Conservation (phyloP, 2,113 vertebrate genomes). For the Stictonetta naevosa region DNA sequence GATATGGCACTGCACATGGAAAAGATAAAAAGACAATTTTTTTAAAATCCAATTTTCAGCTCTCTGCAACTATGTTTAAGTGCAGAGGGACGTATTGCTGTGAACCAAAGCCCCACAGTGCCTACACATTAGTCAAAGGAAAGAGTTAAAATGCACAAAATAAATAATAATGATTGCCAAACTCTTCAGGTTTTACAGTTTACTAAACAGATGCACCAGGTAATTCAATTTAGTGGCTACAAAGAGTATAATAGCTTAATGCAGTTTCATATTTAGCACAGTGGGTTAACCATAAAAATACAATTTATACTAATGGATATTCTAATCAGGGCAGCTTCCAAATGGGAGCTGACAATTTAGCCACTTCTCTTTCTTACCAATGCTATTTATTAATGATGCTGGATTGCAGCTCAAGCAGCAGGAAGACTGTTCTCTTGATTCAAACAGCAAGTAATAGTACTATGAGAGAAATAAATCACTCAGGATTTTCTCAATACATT, state of each 20-base stretch:
- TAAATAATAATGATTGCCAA: conserved; percentile 9
- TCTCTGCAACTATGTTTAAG: not conserved
- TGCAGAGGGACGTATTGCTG: not conserved
- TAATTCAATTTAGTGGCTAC: conserved; percentile 4
- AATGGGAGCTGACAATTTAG: conserved; percentile 27
- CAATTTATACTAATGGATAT: conserved; percentile 35
- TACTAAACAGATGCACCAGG: conserved; percentile 54
- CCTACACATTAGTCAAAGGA: not conserved
- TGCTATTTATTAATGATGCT: conserved; percentile 25
- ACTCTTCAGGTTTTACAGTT: conserved; percentile 15
- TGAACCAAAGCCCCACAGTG: not conserved
- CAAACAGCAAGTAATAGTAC: not conserved
- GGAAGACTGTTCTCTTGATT: conserved; percentile 1
- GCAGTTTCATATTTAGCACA: not conserved
- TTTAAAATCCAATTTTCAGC: not conserved
- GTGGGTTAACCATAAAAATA: conserved; percentile 27
- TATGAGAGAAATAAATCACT: not conserved
- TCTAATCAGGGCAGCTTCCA: conserved; percentile 47
- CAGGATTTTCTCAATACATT: not conserved
- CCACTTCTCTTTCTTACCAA: conserved; percentile 14
- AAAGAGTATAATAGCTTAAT: not conserved
- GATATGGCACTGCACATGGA: not conserved
- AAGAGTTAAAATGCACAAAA: not conserved
- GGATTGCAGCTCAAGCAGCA: conserved; percentile 14
- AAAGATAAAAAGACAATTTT: not conserved